phyloP scores from a whole-genome alignment of 2,888 invertebrate species.

The Eumacrocentrus americanus region DNA sequence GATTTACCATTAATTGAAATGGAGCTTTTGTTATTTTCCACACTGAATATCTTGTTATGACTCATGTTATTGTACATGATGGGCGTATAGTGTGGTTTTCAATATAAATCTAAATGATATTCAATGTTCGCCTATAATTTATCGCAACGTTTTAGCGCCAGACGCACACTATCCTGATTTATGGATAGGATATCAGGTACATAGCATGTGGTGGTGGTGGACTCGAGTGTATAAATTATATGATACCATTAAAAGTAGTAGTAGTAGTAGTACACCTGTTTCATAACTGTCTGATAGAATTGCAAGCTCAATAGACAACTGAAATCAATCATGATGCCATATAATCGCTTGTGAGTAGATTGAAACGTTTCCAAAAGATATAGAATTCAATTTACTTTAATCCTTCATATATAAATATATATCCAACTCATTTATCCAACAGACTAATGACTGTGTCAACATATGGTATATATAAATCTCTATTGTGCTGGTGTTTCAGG shows the following conservation, averaged over 20 bases:
- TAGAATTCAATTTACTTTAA: background rate
- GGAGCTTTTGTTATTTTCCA: no score
- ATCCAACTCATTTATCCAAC: background rate
- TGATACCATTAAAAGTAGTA: no score
- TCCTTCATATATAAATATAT: background rate
- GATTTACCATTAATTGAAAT: no score
- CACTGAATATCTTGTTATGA: no score
- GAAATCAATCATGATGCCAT: background rate
- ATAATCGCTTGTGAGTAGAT: background rate
- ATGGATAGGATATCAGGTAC: constrained; percentile 22
- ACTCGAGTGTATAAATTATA: background rate
- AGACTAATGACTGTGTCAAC: background rate
- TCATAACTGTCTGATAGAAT: background rate
- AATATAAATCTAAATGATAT: constrained; percentile 24
- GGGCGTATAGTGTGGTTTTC: background rate
- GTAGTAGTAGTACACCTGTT: background rate
- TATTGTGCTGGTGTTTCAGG: constrained; percentile 65
- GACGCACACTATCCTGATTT: constrained; percentile 15
- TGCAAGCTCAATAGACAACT: background rate
- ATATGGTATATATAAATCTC: background rate
- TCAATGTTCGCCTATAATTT: constrained; percentile 19
- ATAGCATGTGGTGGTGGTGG: background rate
- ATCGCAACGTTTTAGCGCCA: constrained; percentile 11
- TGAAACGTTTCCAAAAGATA: background rate
- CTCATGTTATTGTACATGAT: no score